Evolutionary conservation across 2,113 vertebrate species (phyloP).

Genomic region (Cynocephalus volans): DNA sequence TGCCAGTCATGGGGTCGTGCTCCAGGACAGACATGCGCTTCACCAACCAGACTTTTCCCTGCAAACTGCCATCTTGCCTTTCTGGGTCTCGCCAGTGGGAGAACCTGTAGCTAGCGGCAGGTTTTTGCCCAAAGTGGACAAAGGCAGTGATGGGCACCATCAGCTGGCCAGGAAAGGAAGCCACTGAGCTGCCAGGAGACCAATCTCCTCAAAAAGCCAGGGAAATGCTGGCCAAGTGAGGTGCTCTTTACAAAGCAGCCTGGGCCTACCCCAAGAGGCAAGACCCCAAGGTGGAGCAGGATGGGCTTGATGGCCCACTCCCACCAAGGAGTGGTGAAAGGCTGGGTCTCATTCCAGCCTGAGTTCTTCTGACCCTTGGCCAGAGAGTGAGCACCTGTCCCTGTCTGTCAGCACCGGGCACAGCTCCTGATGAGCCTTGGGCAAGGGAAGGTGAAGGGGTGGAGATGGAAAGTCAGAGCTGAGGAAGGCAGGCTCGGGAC

Average conservation of each 20-base stretch:
- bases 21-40: background rate
- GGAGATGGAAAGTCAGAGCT: background rate
- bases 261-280: background rate
- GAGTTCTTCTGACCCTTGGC: background rate
- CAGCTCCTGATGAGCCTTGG: background rate
- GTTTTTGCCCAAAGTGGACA: background rate
- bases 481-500: background rate
- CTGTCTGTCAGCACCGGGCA: accelerated
- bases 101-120: background rate
- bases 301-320: background rate
- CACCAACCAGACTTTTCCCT: background rate
- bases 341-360: background rate
- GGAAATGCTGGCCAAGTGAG: background rate
- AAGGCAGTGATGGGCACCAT: background rate
- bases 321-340: background rate
- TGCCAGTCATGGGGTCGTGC: background rate
- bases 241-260: background rate
- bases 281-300: background rate
- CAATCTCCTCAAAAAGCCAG: background rate
- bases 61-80: background rate
- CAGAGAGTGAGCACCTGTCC: background rate
- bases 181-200: background rate
- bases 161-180: background rate
- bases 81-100: background rate
- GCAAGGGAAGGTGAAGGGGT: background rate